These are phyloP conservation scores for Drosophila atroscutellata DNA, from an alignment of 2,888 invertebrate species.

Conservation along the genomic window DNA sequence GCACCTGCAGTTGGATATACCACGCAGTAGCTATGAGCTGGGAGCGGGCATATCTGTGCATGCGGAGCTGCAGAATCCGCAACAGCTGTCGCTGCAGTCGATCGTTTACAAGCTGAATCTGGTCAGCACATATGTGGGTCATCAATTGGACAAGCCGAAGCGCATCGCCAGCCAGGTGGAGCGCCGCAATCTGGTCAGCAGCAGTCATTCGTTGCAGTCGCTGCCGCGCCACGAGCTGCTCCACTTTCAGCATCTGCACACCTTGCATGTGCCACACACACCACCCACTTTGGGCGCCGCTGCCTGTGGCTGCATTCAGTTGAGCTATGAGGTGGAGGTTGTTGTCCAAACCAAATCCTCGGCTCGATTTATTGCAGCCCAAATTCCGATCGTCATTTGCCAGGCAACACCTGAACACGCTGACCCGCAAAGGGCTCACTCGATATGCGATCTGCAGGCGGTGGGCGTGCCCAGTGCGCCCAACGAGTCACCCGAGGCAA, in stretches of 20 bases:
- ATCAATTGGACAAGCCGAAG: slow-evolving; percentile 54
- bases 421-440: slow-evolving; percentile 2
- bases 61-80: slow-evolving; percentile 69
- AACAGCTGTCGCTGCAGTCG: slow-evolving; percentile 59
- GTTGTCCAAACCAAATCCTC: slow-evolving; percentile 49
- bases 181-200: slow-evolving; percentile 51
- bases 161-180: slow-evolving; percentile 53
- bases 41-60: slow-evolving; percentile 77
- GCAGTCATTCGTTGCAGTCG: slow-evolving; percentile 49
- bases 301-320: slow-evolving; percentile 72
- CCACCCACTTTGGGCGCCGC: slow-evolving; percentile 60
- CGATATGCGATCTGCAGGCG: slow-evolving; percentile 17
- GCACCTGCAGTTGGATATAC: slow-evolving; percentile 70
- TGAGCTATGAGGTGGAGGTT: slow-evolving; percentile 80
- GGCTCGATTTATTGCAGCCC: slow-evolving; percentile 57
- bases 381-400: slow-evolving; percentile 71
- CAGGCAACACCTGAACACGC: slow-evolving; percentile 25
- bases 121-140: slow-evolving; percentile 64
- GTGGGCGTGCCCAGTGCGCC: slow-evolving; percentile 39
- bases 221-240: slow-evolving; percentile 45
- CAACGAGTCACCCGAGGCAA: slow-evolving; percentile 38
- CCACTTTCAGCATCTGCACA: slow-evolving; percentile 70
- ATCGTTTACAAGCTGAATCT: slow-evolving; percentile 72
- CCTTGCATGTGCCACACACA: slow-evolving; percentile 65
- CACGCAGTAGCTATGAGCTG: slow-evolving; percentile 68